Evolutionary conservation across 2,113 vertebrate genomes (phyloP).

Genomic region (Sturnus vulgaris): DNA sequence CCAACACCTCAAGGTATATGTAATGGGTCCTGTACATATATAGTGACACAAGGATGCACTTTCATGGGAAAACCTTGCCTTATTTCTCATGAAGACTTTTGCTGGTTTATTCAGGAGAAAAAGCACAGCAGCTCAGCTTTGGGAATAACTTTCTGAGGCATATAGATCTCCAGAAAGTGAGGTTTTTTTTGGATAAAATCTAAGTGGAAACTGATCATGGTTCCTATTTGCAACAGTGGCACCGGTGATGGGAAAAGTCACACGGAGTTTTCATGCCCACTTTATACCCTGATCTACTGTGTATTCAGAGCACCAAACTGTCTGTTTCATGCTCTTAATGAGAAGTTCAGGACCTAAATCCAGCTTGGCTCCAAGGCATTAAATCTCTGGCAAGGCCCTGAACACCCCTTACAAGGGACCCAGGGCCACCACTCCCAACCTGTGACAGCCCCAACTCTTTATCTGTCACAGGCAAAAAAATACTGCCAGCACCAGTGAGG

Average conservation of each 20-base stretch:
- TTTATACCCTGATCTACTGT: neutral
- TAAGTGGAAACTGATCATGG: neutral
- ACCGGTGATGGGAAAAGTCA: neutral
- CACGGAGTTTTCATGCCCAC: accelerated
- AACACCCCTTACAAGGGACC: neutral
- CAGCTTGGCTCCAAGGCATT: neutral
- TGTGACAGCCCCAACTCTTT: neutral
- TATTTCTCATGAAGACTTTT: neutral
- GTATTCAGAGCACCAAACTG: neutral
- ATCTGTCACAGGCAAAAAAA: neutral
- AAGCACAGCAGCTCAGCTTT: neutral
- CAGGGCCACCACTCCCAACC: neutral
- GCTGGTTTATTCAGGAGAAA: neutral
- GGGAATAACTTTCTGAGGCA: neutral
- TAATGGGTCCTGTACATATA: neutral
- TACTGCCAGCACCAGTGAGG: neutral
- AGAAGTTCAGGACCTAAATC: neutral
- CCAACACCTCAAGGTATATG: neutral
- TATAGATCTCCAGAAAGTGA: neutral
- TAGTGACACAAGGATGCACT: neutral
- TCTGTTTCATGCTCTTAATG: neutral
- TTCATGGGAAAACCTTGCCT: neutral
- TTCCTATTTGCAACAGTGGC: neutral
- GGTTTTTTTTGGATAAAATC: neutral
- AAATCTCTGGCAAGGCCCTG: neutral